Conservation (phyloP, 1,140 invertebrate genomes). For the Papilio polytes region DNA sequence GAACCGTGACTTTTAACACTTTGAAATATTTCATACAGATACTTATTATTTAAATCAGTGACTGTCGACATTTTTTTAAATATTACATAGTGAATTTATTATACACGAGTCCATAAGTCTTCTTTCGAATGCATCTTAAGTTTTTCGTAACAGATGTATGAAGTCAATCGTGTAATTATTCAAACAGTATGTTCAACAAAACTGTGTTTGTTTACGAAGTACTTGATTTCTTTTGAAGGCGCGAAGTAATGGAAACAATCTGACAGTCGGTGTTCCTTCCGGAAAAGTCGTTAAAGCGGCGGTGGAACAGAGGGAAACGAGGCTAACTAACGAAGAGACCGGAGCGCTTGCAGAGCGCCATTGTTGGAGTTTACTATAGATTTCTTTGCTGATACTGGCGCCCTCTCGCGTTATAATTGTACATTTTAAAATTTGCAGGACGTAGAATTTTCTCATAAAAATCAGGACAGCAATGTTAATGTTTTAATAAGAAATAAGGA, state of each 20-base stretch:
- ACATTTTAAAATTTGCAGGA: neutral
- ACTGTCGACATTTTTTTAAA: neutral
- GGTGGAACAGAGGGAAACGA: neutral
- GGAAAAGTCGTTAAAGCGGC: constrained; percentile 22
- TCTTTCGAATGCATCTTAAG: neutral
- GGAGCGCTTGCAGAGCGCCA: neutral
- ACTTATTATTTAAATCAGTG: neutral
- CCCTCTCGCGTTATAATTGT: neutral
- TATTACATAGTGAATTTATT: neutral
- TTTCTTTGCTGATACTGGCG: neutral
- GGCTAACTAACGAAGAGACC: neutral
- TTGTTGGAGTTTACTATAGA: constrained; percentile 1
- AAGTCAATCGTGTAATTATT: neutral
- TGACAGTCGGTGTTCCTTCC: constrained; percentile 17
- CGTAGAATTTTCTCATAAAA: neutral
- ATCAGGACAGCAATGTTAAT: no score
- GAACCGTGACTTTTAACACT: constrained; percentile 11
- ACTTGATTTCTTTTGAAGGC: neutral
- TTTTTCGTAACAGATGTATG: neutral
- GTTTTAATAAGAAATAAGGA: no score
- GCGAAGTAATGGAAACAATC: constrained; percentile 27
- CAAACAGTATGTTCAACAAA: neutral
- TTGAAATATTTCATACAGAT: neutral
- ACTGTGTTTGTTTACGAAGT: neutral
- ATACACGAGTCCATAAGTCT: neutral